Percentiles rank a stretch among this genome's conserved stretches.
Conservation (phyloP, 2,113 vertebrate species). For the Bubo scandiacus region DNA sequence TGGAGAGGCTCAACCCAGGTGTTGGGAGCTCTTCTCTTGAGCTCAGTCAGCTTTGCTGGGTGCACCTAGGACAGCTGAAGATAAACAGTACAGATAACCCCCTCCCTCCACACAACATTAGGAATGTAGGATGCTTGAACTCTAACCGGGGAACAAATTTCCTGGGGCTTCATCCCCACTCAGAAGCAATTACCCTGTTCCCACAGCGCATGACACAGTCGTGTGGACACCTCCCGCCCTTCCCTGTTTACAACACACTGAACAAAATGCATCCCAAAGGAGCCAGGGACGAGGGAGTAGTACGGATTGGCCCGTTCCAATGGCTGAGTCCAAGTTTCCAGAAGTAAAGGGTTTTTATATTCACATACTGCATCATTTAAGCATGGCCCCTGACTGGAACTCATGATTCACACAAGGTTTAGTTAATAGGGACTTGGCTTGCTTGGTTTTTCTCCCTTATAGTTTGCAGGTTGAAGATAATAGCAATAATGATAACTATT, state of each 20-base stretch:
- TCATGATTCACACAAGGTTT: constrained; percentile 47
- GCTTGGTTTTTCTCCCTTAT: neutral
- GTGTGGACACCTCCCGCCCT: neutral
- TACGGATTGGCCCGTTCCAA: neutral
- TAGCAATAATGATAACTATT: neutral
- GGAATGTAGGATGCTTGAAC: neutral
- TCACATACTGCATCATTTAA: constrained; percentile 26
- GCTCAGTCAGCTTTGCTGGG: neutral
- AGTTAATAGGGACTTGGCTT: neutral
- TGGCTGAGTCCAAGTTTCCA: constrained; percentile 64
- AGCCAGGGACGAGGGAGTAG: constrained; percentile 7
- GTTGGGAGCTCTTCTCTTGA: neutral
- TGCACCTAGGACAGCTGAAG: neutral
- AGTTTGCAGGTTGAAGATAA: constrained; percentile 27
- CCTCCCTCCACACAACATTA: neutral
- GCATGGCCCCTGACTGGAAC: constrained; percentile 32
- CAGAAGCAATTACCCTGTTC: neutral
- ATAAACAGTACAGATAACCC: accelerated
- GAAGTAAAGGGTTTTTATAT: constrained; percentile 25
- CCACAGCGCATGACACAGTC: neutral
- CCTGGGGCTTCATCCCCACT: constrained; percentile 23
- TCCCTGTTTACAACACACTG: constrained; percentile 10
- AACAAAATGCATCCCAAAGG: constrained; percentile 8
- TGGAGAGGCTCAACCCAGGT: neutral
- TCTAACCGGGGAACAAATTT: neutral